These are phyloP conservation scores for Phalanger gymnotis DNA, from an alignment of 2,797 vertebrate genomes.

Conservation along the genomic window DNA sequence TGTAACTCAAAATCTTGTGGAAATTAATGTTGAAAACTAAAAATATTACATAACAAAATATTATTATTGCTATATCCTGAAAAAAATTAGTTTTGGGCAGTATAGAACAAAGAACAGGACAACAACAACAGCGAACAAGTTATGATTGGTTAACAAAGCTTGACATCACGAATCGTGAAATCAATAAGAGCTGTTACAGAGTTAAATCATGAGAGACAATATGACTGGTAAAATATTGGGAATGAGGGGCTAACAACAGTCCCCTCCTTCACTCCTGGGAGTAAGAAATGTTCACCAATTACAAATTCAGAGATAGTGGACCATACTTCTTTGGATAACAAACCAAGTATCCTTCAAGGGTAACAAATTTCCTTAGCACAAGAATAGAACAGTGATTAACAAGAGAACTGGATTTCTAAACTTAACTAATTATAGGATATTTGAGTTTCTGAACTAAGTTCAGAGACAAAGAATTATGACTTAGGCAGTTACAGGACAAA, in stretches of 20 bases:
- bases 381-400: neutral
- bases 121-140: no score
- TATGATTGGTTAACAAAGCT: neutral
- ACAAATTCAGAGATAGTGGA: neutral
- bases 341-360: neutral
- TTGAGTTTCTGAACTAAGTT: neutral
- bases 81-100: no score
- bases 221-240: neutral
- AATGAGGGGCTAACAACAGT: neutral
- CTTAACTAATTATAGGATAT: neutral
- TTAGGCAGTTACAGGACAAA: neutral
- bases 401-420: neutral
- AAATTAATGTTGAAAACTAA: no score
- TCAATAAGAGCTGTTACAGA: neutral
- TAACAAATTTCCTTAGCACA: neutral
- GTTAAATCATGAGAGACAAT: neutral
- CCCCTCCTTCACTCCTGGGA: neutral
- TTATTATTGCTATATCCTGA: no score
- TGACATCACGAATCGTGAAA: no score
- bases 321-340: neutral
- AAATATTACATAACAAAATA: no score
- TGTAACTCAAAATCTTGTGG: no score
- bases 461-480: neutral
- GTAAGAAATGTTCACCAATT: neutral
- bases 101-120: neutral